phyloP scores from a whole-genome alignment of 37 sponge, comb jelly and placozoan genomes.

The Chondrosia reniformis region DNA sequence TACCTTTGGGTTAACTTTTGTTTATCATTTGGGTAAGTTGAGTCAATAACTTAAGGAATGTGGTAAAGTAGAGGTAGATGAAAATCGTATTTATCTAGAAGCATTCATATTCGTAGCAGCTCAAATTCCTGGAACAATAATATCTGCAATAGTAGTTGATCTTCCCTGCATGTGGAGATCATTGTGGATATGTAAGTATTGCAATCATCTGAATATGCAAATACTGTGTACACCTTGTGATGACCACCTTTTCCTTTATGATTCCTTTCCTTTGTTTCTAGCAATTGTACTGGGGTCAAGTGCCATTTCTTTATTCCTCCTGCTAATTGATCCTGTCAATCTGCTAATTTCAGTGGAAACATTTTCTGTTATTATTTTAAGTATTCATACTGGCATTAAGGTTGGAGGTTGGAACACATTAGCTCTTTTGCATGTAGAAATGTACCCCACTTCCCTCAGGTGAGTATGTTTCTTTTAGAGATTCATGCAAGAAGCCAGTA shows the following conservation, averaged over 20 bases:
- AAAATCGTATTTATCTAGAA: slow-evolving; percentile 32
- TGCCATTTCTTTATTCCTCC: slow-evolving; percentile 43
- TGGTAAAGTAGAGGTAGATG: too few species aligned
- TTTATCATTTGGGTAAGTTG: too few species aligned
- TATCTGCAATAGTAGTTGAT: slow-evolving; percentile 57
- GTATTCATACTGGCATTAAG: slow-evolving; percentile 53
- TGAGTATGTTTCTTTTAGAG: too few species aligned
- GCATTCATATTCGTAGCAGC: slow-evolving; percentile 41
- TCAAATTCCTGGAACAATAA: slow-evolving; percentile 47
- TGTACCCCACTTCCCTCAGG: slow-evolving; percentile 75
- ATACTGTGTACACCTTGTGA: not conserved
- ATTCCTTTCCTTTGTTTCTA: too few species aligned
- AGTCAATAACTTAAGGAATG: too few species aligned
- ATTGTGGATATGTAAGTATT: slow-evolving; percentile 57
- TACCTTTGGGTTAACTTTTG: too few species aligned
- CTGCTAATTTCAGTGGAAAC: not conserved
- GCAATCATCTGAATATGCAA: not conserved
- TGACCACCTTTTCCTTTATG: too few species aligned
- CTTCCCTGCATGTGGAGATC: slow-evolving; percentile 38
- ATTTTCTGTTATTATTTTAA: slow-evolving; percentile 46
- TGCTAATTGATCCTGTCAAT: not conserved
- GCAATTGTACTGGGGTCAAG: slow-evolving; percentile 46
- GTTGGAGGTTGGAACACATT: slow-evolving; percentile 57
- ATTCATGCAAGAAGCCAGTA: too few species aligned
- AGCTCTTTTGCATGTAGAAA: slow-evolving; percentile 44